phyloP scores from a whole-genome alignment of 2,888 invertebrate species.

The Onchidella celtica region DNA sequence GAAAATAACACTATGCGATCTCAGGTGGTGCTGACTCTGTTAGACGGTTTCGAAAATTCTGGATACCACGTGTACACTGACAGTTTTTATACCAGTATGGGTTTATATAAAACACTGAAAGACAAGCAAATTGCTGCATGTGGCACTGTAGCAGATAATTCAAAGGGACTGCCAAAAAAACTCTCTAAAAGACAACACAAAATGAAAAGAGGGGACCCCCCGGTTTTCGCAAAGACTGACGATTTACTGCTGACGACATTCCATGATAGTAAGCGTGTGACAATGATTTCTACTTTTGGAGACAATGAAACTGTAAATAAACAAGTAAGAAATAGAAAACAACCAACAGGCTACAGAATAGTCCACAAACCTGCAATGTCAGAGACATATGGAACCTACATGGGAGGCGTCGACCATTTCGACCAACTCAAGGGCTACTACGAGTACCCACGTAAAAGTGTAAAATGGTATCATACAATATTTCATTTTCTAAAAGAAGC shows the following conservation, averaged over 20 bases:
- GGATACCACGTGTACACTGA: slow-evolving; percentile 20
- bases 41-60: slow-evolving; percentile 5
- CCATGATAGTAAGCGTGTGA: background rate
- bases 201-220: slow-evolving; percentile 14
- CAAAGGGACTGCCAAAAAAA: background rate
- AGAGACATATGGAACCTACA: background rate
- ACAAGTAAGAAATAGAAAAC: background rate
- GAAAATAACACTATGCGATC: background rate
- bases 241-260: background rate
- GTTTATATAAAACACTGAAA: background rate
- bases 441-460: background rate
- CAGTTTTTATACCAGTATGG: slow-evolving; percentile 4
- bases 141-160: background rate
- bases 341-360: background rate
- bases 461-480: background rate
- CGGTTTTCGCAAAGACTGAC: background rate
- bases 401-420: background rate
- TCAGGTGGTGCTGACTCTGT: background rate
- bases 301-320: background rate
- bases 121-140: slow-evolving; percentile 10
- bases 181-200: background rate
- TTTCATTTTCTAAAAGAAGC: background rate
- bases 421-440: background rate
- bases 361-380: background rate
- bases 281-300: background rate